Conservation (phyloP, 1,140 invertebrate species). For the Diploscapter pachys region DNA sequence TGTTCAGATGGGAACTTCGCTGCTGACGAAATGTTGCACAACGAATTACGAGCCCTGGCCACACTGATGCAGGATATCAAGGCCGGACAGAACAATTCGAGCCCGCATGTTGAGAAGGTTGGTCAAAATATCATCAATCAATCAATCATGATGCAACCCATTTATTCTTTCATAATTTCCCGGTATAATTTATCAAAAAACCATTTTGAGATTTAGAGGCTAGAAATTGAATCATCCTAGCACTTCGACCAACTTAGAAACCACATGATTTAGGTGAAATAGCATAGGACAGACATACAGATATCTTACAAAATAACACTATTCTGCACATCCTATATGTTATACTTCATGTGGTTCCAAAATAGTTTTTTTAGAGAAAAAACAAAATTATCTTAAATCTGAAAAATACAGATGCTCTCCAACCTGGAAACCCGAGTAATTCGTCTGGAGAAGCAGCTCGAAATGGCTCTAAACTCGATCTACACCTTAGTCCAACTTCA, state of each 20-base stretch:
- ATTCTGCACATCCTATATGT: conserved; percentile 32
- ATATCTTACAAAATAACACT: conserved; percentile 18
- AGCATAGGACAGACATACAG: conserved; percentile 7
- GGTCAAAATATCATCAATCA: not conserved
- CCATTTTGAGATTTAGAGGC: too few relatives aligned
- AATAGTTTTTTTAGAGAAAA: conserved; percentile 33
- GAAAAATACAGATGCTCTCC: conserved; percentile 40
- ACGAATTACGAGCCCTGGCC: conserved; percentile 11
- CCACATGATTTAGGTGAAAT: not conserved
- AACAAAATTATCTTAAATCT: conserved; percentile 10
- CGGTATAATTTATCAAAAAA: too few relatives aligned
- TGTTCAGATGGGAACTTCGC: not conserved
- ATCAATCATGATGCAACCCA: not conserved
- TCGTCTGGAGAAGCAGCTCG: conserved; percentile 55
- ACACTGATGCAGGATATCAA: not conserved
- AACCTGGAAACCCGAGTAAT: conserved; percentile 46
- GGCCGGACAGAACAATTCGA: conserved; percentile 2
- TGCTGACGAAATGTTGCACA: conserved; percentile 9
- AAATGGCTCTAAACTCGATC: conserved; percentile 57
- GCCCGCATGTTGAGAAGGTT: conserved; percentile 6
- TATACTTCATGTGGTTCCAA: not conserved
- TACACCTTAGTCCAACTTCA: conserved; percentile 53
- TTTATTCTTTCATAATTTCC: too few relatives aligned
- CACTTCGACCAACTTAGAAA: too few relatives aligned
- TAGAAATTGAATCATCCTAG: too few relatives aligned